Conservation (phyloP, 2,888 invertebrate genomes). For the Macropis europaea region DNA sequence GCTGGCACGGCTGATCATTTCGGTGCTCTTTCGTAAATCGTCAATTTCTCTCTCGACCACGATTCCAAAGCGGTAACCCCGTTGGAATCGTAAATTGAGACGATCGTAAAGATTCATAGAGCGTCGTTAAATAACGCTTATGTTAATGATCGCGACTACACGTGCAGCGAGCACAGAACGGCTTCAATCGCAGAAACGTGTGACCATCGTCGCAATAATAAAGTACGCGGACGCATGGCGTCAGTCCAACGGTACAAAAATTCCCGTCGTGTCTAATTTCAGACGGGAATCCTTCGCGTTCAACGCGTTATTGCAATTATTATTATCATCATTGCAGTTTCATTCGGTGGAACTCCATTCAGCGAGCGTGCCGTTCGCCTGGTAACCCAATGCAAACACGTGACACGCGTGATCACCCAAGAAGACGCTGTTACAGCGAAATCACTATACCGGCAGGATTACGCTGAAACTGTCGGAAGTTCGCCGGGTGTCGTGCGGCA, state of each 20-base stretch:
- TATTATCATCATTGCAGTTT: not conserved
- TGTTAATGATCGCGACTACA: constrained; percentile 37
- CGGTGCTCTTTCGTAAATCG: not conserved
- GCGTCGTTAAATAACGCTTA: constrained; percentile 46
- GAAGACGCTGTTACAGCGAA: constrained; percentile 17
- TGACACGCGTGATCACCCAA: constrained; percentile 16
- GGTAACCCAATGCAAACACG: constrained; percentile 32
- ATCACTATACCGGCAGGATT: constrained; percentile 11
- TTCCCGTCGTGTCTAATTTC: constrained; percentile 27
- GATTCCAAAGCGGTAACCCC: constrained; percentile 15
- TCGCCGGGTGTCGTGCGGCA: not conserved
- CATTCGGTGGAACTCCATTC: constrained; percentile 21
- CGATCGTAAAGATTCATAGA: constrained; percentile 44
- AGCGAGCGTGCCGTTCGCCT: not conserved
- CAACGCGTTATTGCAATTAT: too few relatives aligned
- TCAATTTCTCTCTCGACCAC: not conserved
- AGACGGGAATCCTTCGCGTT: not conserved
- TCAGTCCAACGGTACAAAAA: constrained; percentile 25
- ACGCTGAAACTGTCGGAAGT: constrained; percentile 15
- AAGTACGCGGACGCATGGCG: constrained; percentile 1
- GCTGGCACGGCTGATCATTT: not conserved
- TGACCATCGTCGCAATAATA: constrained; percentile 19
- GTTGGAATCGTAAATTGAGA: constrained; percentile 30
- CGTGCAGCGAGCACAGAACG: not conserved
- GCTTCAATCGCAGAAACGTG: constrained; percentile 29